Evolutionary conservation across 2,888 invertebrate genomes (phyloP).

Genomic region (Neoascia interrupta): DNA sequence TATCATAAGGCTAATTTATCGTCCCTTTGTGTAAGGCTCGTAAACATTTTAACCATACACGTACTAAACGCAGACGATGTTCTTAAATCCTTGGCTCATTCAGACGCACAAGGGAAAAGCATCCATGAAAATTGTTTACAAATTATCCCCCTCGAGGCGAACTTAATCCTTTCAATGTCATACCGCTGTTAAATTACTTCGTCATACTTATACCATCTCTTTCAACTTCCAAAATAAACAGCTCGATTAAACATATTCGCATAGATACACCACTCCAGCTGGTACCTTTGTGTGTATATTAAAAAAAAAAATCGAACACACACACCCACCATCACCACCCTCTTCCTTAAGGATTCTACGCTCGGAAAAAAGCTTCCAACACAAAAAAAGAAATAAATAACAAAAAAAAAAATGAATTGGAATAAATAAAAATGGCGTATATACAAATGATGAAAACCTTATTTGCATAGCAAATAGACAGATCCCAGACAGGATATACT

Average conservation of each 20-base stretch:
- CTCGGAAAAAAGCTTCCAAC: constrained; percentile 37
- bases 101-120: neutral
- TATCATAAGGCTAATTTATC: too few species aligned
- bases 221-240: constrained; percentile 4
- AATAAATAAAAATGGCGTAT: constrained; percentile 44
- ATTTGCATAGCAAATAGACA: constrained; percentile 13
- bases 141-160: neutral
- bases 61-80: constrained; percentile 13
- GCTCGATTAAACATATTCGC: constrained; percentile 30
- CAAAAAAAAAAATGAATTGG: constrained; percentile 19
- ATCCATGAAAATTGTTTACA: constrained; percentile 4
- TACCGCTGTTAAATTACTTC: constrained; percentile 15
- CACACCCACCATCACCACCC: neutral
- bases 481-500: constrained; percentile 11
- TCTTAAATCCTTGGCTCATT: too few species aligned
- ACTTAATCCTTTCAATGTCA: constrained; percentile 10
- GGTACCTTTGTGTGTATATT: too few species aligned
- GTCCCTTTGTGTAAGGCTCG: constrained; percentile 4
- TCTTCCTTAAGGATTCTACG: constrained; percentile 32
- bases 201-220: constrained; percentile 1
- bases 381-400: constrained; percentile 5
- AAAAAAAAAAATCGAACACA: constrained; percentile 8
- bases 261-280: constrained; percentile 12
- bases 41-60: constrained; percentile 36
- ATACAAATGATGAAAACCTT: constrained; percentile 5